Evolutionary conservation across 1,140 invertebrate genomes (phyloP), one percentile per base, ranked within the genome.

Genomic region (Drosophila mojavensis): DNA sequence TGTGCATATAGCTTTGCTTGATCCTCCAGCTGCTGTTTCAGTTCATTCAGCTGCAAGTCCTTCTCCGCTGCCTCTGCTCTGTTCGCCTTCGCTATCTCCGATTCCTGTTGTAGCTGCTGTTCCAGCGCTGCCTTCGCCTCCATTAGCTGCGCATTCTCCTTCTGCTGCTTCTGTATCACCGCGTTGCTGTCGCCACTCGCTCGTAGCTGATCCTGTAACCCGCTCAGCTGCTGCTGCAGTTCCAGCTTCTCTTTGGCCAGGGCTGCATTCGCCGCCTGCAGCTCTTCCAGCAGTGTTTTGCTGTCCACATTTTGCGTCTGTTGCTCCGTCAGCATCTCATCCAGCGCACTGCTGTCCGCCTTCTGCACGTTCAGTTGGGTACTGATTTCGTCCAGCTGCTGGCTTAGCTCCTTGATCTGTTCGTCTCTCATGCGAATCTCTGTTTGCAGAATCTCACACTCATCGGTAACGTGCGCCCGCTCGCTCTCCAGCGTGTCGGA

Each of bases 311-410:
- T 69, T 1, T 64, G 74, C 0, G 50, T 39, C 17, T 82, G 64
- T 13, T 91, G 81, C n/a, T 60, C 13, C 9, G 79, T 80, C 0
- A 91, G 78, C 70, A 92, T 69, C 33, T 93, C 90, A 30, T 92
- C 88, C 4, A 93, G 53, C 11, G 93, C 90, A 1, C 90, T 79
- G 26, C 68, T 90, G 41, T 92, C 91, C 1, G 91, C 91, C 33
- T 78, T 75, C 59, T 92, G 86, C 13, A 92, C 90, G 26, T 93
- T 85, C 1, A 93, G 70, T 20, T 93, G 91, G 5, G 89, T 81
- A 13, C 70, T 90, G 1, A 92, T 50, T 28, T 90, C 90, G 9
- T 82, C 77, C 13, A 90, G 15, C 41, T 81, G 81, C 2, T 86
- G 83, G 36, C 7, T 69, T 1, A 86, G 56, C 24, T 88, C 86